phyloP scores from a whole-genome alignment of 2,888 invertebrate genomes.

The Cistogaster globosa region DNA sequence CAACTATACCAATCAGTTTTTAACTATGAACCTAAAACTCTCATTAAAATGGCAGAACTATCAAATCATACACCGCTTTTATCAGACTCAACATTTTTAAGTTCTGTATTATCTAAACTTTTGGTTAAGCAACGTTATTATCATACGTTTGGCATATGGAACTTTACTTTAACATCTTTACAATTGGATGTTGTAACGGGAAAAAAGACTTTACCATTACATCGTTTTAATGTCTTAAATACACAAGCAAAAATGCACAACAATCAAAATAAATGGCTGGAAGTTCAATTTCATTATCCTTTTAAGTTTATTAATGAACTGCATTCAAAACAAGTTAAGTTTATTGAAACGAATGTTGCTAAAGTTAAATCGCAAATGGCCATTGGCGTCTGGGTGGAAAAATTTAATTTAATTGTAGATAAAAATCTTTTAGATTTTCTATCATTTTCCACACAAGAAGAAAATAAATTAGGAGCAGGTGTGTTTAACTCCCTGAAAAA shows the following conservation, averaged over 20 bases:
- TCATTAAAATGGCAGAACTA: constrained; percentile 62
- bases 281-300: constrained; percentile 76
- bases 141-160: constrained; percentile 73
- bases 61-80: constrained; percentile 36
- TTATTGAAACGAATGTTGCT: constrained; percentile 12
- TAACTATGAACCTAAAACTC: constrained; percentile 57
- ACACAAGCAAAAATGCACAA: constrained; percentile 67
- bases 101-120: constrained; percentile 68
- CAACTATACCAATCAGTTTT: constrained; percentile 70
- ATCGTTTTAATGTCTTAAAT: constrained; percentile 60
- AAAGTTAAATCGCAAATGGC: constrained; percentile 71
- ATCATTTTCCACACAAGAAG: constrained; percentile 73
- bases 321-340: background rate
- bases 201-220: constrained; percentile 59
- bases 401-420: constrained; percentile 75
- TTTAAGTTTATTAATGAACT: background rate
- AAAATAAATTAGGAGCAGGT: constrained; percentile 66
- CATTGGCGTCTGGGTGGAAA: constrained; percentile 78
- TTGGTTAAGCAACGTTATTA: constrained; percentile 72
- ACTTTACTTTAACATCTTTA: constrained; percentile 73
- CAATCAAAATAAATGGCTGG: constrained; percentile 77
- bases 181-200: constrained; percentile 73
- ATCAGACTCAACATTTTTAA: constrained; percentile 56
- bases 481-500: background rate
- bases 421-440: constrained; percentile 78